Conservation (phyloP, 2,888 invertebrate species). For the Lasiommata megera region DNA sequence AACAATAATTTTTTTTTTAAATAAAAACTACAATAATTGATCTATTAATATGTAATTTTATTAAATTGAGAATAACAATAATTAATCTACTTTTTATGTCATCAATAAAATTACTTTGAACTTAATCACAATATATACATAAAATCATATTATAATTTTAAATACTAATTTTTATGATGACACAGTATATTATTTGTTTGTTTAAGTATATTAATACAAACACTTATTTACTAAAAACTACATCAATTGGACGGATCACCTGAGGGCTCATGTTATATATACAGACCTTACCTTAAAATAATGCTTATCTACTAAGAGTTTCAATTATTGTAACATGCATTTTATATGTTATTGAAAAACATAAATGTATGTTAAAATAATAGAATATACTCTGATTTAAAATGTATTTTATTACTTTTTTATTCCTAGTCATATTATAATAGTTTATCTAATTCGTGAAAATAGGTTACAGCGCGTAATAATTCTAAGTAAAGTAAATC, state of each 20-base stretch:
- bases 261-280: slow-evolving; percentile 55
- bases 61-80: slow-evolving; percentile 10
- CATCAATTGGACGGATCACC: slow-evolving; percentile 65
- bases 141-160: neutral
- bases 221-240: slow-evolving; percentile 26
- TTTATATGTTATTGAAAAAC: too few species aligned
- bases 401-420: slow-evolving; percentile 14
- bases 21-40: neutral
- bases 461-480: neutral
- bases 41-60: neutral
- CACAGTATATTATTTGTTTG: neutral
- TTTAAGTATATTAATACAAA: slow-evolving; percentile 7
- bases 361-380: too few species aligned
- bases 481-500: neutral
- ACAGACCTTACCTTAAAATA: too few species aligned
- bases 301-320: too few species aligned
- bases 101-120: slow-evolving; percentile 3
- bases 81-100: neutral
- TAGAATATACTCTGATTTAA: too few species aligned
- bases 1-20: neutral
- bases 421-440: slow-evolving; percentile 6
- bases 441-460: neutral
- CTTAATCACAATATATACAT: neutral
- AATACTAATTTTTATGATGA: neutral
- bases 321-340: too few species aligned